Base-by-base conservation (phyloP, 2,888 invertebrate species). In the Hipparchia sbordonii region DNA sequence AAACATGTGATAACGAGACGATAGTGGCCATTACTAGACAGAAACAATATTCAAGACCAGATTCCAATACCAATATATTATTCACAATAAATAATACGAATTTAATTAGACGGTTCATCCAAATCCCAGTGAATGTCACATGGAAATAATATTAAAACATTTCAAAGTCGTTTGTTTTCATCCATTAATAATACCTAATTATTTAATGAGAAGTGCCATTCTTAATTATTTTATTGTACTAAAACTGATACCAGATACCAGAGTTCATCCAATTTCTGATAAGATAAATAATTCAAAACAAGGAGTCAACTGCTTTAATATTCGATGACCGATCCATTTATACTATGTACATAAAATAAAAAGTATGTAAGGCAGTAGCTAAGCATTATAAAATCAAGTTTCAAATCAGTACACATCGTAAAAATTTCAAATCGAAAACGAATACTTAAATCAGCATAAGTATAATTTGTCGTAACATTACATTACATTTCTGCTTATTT, bases 1-100 rank as follows among this genome's bases (percentile, higher is more conserved):
- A 77, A 76, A 77, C 76, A 71, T 61, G 62, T 71, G 79, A 79
- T 79, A 79, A 79, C 68, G 51, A 12, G 46, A 54, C 56, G 67
- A 72, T 60, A 71, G 56, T 61, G 51, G 48, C 54, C 67, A 60
- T 63, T 73, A 74, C 23, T 74, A 73, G 74, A 76, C 60, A 54
- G 71, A 77, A 70, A 48, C 70, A 73, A 68, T n/a, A n/a, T 60
- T 68, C 68, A 59, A 60, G 59, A 66, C 10, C 52, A 48, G 23
- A 54, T 23, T 39, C 39, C 51, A 66, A 66, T 54, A 54, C 33
- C n/a, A 54, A n/a, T 6, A 45, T 52, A 56, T 45, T 45, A 52
- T n/a, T 54, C 39, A 2, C 39, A n/a, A 66, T 33, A 66, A 66
- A 66, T 23, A 6, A 23, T 9, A 63, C 61, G 46, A 12, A 66